Conservation (phyloP, 2,113 vertebrate species). For the Microcebus tavaratra region DNA sequence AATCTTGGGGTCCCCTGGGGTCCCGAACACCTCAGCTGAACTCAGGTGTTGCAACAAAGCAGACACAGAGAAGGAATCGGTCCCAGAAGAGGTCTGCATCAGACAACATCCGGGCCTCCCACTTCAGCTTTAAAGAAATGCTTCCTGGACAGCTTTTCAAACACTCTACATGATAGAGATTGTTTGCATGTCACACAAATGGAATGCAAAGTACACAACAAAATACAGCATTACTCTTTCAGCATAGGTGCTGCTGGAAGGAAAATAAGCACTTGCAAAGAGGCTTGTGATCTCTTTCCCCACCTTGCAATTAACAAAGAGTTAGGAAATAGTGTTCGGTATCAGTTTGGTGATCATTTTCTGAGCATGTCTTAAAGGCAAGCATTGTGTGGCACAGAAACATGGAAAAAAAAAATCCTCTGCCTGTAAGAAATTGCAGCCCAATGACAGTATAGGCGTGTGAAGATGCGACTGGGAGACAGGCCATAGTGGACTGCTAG, state of each 20-base stretch:
- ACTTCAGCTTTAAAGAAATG: background rate
- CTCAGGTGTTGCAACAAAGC: background rate
- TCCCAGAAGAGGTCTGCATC: background rate
- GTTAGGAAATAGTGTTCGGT: background rate
- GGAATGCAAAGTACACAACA: background rate
- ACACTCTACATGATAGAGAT: background rate
- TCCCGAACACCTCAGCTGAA: background rate
- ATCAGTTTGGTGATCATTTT: background rate
- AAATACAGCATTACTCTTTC: background rate
- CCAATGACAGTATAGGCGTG: background rate
- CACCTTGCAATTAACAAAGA: background rate
- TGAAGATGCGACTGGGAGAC: background rate
- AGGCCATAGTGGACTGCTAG: rapidly evolving
- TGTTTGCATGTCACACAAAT: background rate
- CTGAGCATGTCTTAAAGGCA: background rate
- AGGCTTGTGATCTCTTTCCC: background rate
- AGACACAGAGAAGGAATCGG: background rate
- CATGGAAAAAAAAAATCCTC: background rate
- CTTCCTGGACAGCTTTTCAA: background rate
- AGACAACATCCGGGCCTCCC: background rate
- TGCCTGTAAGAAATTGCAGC: background rate
- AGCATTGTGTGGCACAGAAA: background rate
- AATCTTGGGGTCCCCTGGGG: background rate
- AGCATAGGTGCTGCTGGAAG: background rate
- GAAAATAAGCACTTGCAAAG: background rate